Conservation (phyloP, 2,113 vertebrate genomes). For the Castor canadensis region DNA sequence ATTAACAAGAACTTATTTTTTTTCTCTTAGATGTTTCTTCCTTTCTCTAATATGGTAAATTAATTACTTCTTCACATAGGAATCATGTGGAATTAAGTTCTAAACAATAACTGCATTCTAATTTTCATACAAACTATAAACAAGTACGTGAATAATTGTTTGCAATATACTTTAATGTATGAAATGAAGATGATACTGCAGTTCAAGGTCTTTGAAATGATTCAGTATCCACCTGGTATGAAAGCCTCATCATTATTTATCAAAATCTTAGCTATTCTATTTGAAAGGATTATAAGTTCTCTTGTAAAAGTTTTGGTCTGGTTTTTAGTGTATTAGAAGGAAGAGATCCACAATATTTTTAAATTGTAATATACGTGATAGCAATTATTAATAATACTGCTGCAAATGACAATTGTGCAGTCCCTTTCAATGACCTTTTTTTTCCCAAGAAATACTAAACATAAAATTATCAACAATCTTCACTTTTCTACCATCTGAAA, state of each 20-base stretch:
- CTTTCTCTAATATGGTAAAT: slow-evolving; percentile 34
- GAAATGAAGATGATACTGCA: slow-evolving; percentile 76
- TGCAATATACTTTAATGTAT: slow-evolving; percentile 74
- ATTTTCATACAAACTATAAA: slow-evolving; percentile 79
- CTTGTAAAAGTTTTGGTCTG: neutral
- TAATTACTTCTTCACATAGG: slow-evolving; percentile 59
- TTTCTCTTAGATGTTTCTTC: neutral
- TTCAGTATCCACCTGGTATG: slow-evolving; percentile 57
- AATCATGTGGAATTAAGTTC: slow-evolving; percentile 79
- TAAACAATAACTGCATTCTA: slow-evolving; percentile 73
- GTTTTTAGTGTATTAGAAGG: neutral
- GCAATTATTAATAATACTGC: neutral
- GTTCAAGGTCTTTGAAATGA: slow-evolving; percentile 72
- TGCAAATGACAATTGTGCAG: neutral
- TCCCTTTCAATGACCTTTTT: neutral
- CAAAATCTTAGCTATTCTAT: slow-evolving; percentile 20
- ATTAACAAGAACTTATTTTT: slow-evolving; percentile 18
- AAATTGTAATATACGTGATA: neutral
- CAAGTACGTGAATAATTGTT: slow-evolving; percentile 79
- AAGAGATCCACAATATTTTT: neutral
- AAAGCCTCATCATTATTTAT: slow-evolving; percentile 47
- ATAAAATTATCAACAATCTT: neutral
- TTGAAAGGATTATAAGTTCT: slow-evolving; percentile 28
- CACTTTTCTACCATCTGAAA: too few relatives aligned
- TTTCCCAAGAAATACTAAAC: neutral